phyloP scores from a whole-genome alignment of 1,140 invertebrate genomes.

The Oedothorax gibbosus region DNA sequence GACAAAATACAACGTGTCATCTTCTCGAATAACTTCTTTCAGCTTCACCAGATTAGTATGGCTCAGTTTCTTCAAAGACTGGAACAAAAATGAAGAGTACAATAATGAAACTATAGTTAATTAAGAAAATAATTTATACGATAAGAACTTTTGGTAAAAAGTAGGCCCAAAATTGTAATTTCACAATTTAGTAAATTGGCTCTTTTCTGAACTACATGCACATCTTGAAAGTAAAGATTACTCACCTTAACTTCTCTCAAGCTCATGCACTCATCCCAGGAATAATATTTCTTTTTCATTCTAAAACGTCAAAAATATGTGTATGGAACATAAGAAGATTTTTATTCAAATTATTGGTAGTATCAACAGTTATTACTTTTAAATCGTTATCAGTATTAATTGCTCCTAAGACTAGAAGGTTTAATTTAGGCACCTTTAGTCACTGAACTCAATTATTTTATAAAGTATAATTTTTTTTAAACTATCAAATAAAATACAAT shows the following conservation, averaged over 20 bases:
- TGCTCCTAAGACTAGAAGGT: neutral
- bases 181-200: neutral
- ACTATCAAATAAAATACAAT: too few relatives aligned
- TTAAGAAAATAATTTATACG: too few relatives aligned
- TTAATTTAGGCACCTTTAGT: too few relatives aligned
- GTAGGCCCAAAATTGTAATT: too few relatives aligned
- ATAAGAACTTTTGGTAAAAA: too few relatives aligned
- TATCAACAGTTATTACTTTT: neutral
- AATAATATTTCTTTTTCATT: slow-evolving; percentile 99
- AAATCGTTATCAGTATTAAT: neutral
- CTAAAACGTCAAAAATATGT: slow-evolving; percentile 71
- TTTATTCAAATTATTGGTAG: too few relatives aligned
- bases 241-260: slow-evolving; percentile 96
- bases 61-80: slow-evolving; percentile 96
- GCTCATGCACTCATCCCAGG: slow-evolving; percentile 99
- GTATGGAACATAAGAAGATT: neutral
- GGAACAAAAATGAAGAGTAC: slow-evolving; percentile 5
- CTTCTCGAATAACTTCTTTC: slow-evolving; percentile 98
- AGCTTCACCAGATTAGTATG: slow-evolving; percentile 98
- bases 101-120: neutral
- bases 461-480: too few relatives aligned
- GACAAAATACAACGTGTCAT: slow-evolving; percentile 99
- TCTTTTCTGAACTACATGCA: neutral
- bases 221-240: neutral
- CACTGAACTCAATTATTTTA: too few relatives aligned